phyloP scores from a whole-genome alignment of 2,113 vertebrate species.

The Gopherus evgoodei region DNA sequence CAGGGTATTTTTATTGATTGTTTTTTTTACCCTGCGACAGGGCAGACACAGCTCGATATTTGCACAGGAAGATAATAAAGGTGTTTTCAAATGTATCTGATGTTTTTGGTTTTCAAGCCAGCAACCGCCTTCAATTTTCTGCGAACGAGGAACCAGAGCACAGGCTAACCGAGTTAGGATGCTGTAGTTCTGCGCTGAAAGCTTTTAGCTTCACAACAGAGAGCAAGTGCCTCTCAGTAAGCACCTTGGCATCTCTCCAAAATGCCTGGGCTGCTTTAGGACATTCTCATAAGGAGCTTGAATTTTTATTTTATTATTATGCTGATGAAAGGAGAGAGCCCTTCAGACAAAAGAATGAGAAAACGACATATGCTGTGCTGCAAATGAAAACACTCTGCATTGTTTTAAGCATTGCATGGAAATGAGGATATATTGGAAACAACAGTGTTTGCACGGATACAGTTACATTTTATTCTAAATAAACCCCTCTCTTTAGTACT shows the following conservation, averaged over 20 bases:
- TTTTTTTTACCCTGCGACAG: neutral
- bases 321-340: neutral
- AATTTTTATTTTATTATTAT: neutral
- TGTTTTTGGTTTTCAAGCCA: neutral
- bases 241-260: slow-evolving; percentile 26
- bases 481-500: neutral
- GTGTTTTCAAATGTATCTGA: slow-evolving; percentile 1
- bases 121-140: neutral
- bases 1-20: neutral
- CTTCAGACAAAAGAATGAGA: neutral
- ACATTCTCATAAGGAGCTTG: neutral
- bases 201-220: neutral
- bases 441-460: neutral
- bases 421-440: neutral
- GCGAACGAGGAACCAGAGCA: neutral
- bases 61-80: neutral
- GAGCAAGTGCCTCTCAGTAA: neutral
- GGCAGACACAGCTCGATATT: neutral
- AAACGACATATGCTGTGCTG: fast-evolving
- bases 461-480: neutral
- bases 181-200: neutral
- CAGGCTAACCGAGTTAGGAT: neutral
- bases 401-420: neutral
- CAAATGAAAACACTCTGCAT: fast-evolving
- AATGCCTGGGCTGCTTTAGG: neutral